phyloP scores from a whole-genome alignment of 30 jellyfish, hydroid and myxozoan genomes.

The Turritopsis dohrnii region DNA sequence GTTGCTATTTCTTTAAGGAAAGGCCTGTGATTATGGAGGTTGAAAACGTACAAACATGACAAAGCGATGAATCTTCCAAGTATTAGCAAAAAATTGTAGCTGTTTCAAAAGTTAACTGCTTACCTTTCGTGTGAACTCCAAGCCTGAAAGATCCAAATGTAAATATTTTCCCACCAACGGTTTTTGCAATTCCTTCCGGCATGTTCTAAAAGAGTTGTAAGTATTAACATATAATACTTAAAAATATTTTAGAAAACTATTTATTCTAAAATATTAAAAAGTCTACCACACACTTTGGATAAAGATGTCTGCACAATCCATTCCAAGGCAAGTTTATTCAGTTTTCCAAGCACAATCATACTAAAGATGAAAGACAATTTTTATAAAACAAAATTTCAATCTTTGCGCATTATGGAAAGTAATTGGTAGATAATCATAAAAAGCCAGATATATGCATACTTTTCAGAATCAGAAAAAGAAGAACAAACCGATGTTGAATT shows the following conservation, averaged over 20 bases:
- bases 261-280: not conserved
- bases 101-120: too few species aligned
- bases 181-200: conserved; percentile 92
- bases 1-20: too few species aligned
- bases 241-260: not conserved
- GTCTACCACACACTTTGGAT: conserved; percentile 43
- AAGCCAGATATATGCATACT: too few species aligned
- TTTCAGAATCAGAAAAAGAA: not conserved
- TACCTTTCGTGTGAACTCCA: conserved; percentile 99
- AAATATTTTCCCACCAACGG: conserved; percentile 95
- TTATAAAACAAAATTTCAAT: not conserved
- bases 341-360: conserved; percentile 86
- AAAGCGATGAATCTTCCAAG: too few species aligned
- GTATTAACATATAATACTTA: not conserved
- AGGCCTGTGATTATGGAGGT: too few species aligned
- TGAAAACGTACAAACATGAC: too few species aligned
- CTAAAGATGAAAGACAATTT: conserved; percentile 21
- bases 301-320: conserved; percentile 81
- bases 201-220: conserved; percentile 46
- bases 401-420: too few species aligned
- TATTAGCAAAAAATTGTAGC: too few species aligned
- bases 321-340: conserved; percentile 80
- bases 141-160: conserved; percentile 98
- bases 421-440: too few species aligned
- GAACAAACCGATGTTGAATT: conserved; percentile 76